A percentile compares a stretch with the other conserved stretches of the same genome.
Conservation (phyloP, 1,140 invertebrate genomes). For the Philopotamus ludificatus region DNA sequence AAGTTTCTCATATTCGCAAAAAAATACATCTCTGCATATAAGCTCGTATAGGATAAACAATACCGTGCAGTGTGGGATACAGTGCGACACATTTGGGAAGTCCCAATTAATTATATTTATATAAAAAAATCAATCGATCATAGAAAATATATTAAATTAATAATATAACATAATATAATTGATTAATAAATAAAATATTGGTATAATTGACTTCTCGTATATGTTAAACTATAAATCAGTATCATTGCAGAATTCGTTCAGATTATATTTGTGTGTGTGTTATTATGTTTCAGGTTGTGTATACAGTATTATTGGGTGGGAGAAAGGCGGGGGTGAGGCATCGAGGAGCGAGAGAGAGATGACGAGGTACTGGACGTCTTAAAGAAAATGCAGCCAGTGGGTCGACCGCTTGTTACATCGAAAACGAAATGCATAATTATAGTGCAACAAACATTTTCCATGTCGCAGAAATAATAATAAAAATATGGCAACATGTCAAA, state of each 20-base stretch:
- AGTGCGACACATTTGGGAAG: background rate
- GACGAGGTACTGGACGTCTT: background rate
- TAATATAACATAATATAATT: too few species aligned
- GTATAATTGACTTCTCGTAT: too few species aligned
- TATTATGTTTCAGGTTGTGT: conserved; percentile 27
- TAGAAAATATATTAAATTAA: background rate
- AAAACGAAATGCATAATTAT: conserved; percentile 7
- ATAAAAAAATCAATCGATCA: background rate
- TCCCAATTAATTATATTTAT: background rate
- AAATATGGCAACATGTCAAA: too few species aligned
- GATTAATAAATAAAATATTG: too few species aligned
- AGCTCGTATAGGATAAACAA: conserved; percentile 17
- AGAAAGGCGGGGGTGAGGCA: background rate
- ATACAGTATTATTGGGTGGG: conserved; percentile 1
- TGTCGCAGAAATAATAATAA: too few species aligned
- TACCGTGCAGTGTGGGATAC: conserved; percentile 3
- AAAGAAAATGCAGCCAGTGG: background rate
- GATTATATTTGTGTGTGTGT: conserved; percentile 25
- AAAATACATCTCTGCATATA: conserved; percentile 41
- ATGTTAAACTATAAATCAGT: conserved; percentile 33
- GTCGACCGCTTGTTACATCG: conserved; percentile 15
- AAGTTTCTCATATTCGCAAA: conserved; percentile 41
- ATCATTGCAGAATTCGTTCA: conserved; percentile 25
- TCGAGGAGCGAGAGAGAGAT: background rate
- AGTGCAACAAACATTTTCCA: background rate